phyloP scores from a whole-genome alignment of 2,113 vertebrate species.

The Pandion haliaetus region DNA sequence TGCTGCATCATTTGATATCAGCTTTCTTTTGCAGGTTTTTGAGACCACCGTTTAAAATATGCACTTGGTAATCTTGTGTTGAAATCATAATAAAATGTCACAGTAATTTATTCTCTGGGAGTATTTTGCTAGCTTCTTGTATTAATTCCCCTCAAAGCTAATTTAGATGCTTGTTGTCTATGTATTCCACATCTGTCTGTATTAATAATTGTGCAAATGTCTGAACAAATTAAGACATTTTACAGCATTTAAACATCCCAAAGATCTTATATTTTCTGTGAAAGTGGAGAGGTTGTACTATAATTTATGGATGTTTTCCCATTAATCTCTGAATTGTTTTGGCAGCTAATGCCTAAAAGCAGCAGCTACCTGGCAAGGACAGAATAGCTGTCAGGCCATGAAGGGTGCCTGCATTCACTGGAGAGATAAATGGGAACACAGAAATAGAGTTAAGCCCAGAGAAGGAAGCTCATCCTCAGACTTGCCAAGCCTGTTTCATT shows the following conservation, averaged over 20 bases:
- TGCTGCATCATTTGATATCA: neutral
- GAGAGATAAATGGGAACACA: conserved; percentile 25
- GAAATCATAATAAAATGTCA: conserved; percentile 43
- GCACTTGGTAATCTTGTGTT: neutral
- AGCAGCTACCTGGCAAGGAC: conserved; percentile 65
- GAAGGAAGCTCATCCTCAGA: conserved; percentile 21
- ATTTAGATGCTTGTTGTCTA: conserved; percentile 35
- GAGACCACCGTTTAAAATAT: neutral
- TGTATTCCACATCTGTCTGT: conserved; percentile 23
- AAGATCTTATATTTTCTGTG: neutral
- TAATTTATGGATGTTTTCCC: conserved; percentile 50
- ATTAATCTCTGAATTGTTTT: conserved; percentile 54
- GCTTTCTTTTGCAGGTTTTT: neutral
- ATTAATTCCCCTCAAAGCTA: conserved; percentile 48
- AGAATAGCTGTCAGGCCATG: conserved; percentile 49
- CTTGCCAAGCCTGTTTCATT: conserved; percentile 34
- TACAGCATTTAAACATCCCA: conserved; percentile 46
- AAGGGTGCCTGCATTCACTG: neutral
- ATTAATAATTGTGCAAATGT: conserved; percentile 34
- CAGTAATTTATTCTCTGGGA: conserved; percentile 16
- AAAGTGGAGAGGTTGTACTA: conserved; percentile 17
- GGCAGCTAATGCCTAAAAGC: conserved; percentile 58
- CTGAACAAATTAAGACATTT: conserved; percentile 62
- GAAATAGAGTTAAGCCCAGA: conserved; percentile 26
- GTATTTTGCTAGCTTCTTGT: conserved; percentile 28